Percentiles rank a stretch among this genome's conserved stretches.
These are phyloP conservation scores for Biston stratarius DNA, from an alignment of 2,888 invertebrate species.

Conservation along the genomic window DNA sequence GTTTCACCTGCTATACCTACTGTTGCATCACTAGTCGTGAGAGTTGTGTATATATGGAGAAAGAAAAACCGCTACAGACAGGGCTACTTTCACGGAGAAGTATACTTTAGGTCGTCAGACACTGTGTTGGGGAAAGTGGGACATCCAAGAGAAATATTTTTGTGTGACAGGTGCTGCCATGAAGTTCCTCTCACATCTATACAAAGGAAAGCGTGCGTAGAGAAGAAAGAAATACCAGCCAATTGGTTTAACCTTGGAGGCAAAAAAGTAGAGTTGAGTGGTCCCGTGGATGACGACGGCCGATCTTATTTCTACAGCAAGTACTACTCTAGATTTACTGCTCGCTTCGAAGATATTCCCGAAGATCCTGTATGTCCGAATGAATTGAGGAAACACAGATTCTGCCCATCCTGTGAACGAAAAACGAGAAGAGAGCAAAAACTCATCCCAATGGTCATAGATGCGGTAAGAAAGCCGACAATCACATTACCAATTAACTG, in stretches of 20 bases:
- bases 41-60: constrained; percentile 92
- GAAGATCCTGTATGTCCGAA: constrained; percentile 76
- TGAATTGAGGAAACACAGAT: constrained; percentile 77
- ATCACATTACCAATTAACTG: constrained; percentile 68
- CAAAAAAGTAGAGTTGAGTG: constrained; percentile 66
- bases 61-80: constrained; percentile 75
- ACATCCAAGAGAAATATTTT: constrained; percentile 91
- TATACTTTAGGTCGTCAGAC: constrained; percentile 90
- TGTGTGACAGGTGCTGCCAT: constrained; percentile 91
- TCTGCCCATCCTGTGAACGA: constrained; percentile 87
- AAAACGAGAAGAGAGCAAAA: constrained; percentile 73
- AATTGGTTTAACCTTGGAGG: constrained; percentile 90
- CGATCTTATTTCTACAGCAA: constrained; percentile 89
- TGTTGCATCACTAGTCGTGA: constrained; percentile 89
- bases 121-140: constrained; percentile 93
- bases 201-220: constrained; percentile 78
- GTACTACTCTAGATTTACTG: constrained; percentile 84
- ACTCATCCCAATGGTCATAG: constrained; percentile 78
- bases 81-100: constrained; percentile 91
- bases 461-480: constrained; percentile 70
- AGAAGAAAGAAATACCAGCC: constrained; percentile 73
- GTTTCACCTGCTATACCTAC: constrained; percentile 89
- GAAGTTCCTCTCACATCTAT: constrained; percentile 83
- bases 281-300: constrained; percentile 85
- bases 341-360: constrained; percentile 86